Base-by-base conservation (phyloP, 2,797 vertebrate genomes). In the Rhinichthys osculus region DNA sequence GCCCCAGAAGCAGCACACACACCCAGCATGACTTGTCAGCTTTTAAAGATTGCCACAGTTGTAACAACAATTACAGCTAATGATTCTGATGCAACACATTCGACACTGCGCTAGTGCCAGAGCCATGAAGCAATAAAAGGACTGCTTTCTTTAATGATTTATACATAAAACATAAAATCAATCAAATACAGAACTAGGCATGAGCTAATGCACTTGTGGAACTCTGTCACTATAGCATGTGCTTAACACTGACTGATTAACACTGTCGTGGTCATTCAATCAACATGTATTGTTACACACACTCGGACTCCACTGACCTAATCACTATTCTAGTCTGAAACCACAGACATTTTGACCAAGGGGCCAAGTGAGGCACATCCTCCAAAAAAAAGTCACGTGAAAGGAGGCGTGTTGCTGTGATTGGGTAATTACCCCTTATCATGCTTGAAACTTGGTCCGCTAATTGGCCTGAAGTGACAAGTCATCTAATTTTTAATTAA, bases 61-160 rank as follows among this genome's bases (percentile, higher is more conserved):
- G 62, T 69, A 30, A 16, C 62, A 84, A 78, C 74, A 78, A 71
- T 78, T 47, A 85, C 35, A 85, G 50, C 33, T 70, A 78, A 84
- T 70, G 50, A 71, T 44, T 84, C 64, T 59, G 52, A 44, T 84
- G 44, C 44, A 84, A 77, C 57, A 23, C 11, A 67, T 69, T 38
- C 42, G 47, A 7, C 11, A 27, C 27, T 78, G 76, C n/a, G 9
- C 38, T 54, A 30, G 35, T 42, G 47, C 57, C 71, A 52, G 40
- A 23, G 67, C 38, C 14, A 44, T 7, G 2, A 83, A 66, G 21
- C 16, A 76, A 62, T 27, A 67, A 57, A 57, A 57, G 10, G 23
- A 67, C 27, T 19, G 64, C 35, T 27, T 52, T 69, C 7, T 14
- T 42, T 33, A 67, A 67, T 76, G 27, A 47, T 78, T 44, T 47